Evolutionary conservation across 2,113 vertebrate genomes (phyloP).

Genomic region (Pholis gunnellus): DNA sequence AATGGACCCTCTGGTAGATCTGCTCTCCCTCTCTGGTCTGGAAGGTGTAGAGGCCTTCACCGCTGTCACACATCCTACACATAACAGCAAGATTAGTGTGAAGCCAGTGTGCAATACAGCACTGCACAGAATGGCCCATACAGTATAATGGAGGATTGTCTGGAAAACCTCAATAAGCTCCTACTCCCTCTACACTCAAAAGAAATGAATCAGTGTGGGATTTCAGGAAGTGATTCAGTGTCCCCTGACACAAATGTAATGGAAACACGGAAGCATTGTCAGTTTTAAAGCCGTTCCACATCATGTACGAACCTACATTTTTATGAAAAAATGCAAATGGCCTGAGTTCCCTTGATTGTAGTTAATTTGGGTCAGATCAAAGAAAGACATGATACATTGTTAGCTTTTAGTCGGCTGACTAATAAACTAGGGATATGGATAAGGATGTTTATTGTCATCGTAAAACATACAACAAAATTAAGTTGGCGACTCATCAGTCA

Average conservation of each 20-base stretch:
- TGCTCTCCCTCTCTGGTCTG: constrained; percentile 96
- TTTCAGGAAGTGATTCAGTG: background rate
- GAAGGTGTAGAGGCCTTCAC: constrained; percentile 97
- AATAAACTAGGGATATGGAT: background rate
- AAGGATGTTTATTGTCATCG: no score
- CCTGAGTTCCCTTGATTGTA: background rate
- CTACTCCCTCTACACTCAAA: no score
- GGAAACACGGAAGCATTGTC: background rate
- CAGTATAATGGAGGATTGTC: background rate
- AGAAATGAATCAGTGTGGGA: background rate
- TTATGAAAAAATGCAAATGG: background rate
- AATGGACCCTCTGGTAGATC: constrained; percentile 97
- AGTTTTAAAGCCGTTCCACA: background rate
- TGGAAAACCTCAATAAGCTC: background rate
- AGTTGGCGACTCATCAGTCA: no score
- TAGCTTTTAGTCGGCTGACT: background rate
- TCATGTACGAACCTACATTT: background rate
- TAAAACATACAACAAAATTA: no score
- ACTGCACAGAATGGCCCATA: background rate
- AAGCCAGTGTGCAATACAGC: background rate
- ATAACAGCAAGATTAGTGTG: constrained; percentile 14
- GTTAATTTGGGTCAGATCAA: background rate
- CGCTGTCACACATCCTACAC: constrained; percentile 93
- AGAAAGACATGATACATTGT: background rate
- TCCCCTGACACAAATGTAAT: background rate